Conservation (phyloP, 2,888 invertebrate species). For the Caenorhabditis parvicauda region DNA sequence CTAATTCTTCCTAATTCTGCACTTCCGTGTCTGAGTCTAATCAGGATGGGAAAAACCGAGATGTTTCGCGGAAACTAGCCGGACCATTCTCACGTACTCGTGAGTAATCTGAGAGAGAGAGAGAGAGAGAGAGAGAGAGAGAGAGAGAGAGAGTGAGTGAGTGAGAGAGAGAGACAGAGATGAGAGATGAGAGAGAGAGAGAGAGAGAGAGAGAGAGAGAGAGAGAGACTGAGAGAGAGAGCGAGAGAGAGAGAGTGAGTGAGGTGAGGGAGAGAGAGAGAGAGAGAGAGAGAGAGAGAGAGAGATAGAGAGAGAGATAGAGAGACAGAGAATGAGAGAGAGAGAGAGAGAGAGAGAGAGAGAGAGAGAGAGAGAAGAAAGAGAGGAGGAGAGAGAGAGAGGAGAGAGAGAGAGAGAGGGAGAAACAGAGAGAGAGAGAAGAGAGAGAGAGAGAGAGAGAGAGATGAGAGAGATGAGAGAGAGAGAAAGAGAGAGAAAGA, state of each 20-base stretch:
- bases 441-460: conserved; percentile 1
- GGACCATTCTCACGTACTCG: too few relatives aligned
- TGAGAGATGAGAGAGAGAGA: conserved; percentile 8
- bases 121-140: not conserved
- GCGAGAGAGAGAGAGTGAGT: conserved; percentile 12
- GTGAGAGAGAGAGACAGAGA: conserved; percentile 13
- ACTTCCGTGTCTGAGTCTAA: too few relatives aligned
- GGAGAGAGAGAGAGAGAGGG: not conserved
- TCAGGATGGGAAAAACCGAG: too few relatives aligned
- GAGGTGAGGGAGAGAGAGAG: conserved; percentile 1
- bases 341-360: conserved; percentile 5
- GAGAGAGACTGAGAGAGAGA: conserved; percentile 11
- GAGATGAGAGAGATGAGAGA: conserved; percentile 13
- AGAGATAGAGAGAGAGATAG: conserved; percentile 4
- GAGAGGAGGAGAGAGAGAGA: not conserved
- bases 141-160: conserved; percentile 7
- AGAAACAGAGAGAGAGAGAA: not conserved
- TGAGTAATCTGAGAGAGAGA: too few relatives aligned
- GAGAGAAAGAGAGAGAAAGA: conserved; percentile 5
- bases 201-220: not conserved
- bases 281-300: not conserved
- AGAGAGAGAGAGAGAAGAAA: conserved; percentile 8
- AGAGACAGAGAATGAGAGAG: conserved; percentile 5
- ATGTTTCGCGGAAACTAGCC: too few relatives aligned
- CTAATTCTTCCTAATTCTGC: too few relatives aligned